Percentiles rank a stretch among this genome's conserved stretches.
These are phyloP conservation scores for Hyphantria cunea DNA, from an alignment of 1,140 invertebrate genomes.

Conservation along the genomic window DNA sequence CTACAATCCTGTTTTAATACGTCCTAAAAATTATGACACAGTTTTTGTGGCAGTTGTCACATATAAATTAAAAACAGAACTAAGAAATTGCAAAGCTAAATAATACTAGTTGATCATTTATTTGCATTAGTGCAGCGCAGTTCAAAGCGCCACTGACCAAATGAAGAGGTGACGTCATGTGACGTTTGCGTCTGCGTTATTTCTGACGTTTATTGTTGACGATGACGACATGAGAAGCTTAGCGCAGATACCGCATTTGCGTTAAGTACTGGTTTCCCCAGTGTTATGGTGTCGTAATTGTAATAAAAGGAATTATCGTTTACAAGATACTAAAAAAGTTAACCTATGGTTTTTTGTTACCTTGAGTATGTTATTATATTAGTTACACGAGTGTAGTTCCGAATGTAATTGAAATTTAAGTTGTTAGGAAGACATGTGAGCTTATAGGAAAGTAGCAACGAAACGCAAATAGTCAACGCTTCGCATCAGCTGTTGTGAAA, in stretches of 20 bases:
- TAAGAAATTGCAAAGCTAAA: too few relatives aligned
- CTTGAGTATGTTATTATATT: too few relatives aligned
- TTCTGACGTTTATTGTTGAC: constrained; percentile 11
- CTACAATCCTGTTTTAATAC: neutral
- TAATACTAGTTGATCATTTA: too few relatives aligned
- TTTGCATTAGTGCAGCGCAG: too few relatives aligned
- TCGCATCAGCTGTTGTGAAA: constrained; percentile 79
- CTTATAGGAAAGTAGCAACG: neutral
- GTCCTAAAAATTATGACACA: too few relatives aligned
- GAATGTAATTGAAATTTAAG: too few relatives aligned
- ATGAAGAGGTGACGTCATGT: constrained; percentile 39
- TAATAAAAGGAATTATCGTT: neutral
- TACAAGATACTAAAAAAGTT: too few relatives aligned
- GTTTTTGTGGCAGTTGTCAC: too few relatives aligned
- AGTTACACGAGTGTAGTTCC: too few relatives aligned
- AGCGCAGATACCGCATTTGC: neutral
- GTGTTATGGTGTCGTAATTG: neutral
- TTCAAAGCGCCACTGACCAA: too few relatives aligned
- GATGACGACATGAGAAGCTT: neutral
- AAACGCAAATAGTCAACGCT: constrained; percentile 45
- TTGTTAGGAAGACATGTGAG: neutral
- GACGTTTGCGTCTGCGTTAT: constrained; percentile 39
- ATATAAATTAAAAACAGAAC: too few relatives aligned
- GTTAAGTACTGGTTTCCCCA: constrained; percentile 2
- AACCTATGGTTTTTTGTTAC: too few relatives aligned